Base-by-base conservation (phyloP, 2,888 invertebrate species). In the Megalurothrips usitatus region DNA sequence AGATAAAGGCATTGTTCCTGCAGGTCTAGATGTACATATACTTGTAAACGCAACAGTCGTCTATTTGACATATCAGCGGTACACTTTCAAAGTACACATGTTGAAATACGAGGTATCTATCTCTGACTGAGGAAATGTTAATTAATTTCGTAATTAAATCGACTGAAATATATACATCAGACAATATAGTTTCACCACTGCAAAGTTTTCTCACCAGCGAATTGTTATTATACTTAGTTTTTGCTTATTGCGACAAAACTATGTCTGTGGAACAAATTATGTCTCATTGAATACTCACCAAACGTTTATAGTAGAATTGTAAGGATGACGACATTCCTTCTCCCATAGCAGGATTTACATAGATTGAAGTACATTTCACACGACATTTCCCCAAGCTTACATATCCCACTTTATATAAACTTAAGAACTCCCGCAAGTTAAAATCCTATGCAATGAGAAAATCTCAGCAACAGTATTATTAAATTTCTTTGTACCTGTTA, bases 121-220 rank as follows among this genome's bases (percentile, higher is more conserved):
- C 68, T 26, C 23, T 75, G 68, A 75, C 68, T 75, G 68, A 75
- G 12, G 23, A 26, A 23, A 75, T 75, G 68, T 75, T 75, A 75
- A 75, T 75, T 75, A 75, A 75, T 26, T 19, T 43, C 26, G 23
- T 8, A 26, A 26, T 26, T 75, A 12, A 75, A 23, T 26, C 12
- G 68, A 75, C 68, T 75, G 68, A 75, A 75, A 75, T 12, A 23
- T 75, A 12, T 26, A 23, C 26, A 26, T 1, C 26, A 26, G 68
- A 75, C 68, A 75, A 75, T 75, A 75, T 58, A 19, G 58, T 23
- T n/a, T 68, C 11, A 68, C 23, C 68, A 68, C 11, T 68, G 68
- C 23, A 68, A 68, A 43, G 34, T 43, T 43, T 43, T 43, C 34
- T 43, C 34, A 43, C 34, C 34, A 43, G 6, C 34, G 34, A 43